A percentile compares a stretch with the other conserved stretches of the same genome.
Evolutionary conservation across 1,140 invertebrate species (phyloP).

Genomic region (Euwallacea fornicatus): DNA sequence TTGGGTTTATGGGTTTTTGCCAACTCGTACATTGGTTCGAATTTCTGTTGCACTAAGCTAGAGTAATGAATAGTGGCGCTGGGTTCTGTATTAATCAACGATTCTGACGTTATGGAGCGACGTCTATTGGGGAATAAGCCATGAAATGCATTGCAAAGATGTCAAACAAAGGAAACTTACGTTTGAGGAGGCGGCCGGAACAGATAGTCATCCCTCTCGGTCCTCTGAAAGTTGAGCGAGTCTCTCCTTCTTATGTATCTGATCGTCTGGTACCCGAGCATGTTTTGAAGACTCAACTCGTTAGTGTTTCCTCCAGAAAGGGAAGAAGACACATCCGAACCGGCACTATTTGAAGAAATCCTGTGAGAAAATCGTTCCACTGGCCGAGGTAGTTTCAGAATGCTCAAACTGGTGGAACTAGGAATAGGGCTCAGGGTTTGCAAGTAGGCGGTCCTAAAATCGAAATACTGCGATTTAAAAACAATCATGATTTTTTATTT

Average conservation of each 20-base stretch:
- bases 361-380: conserved; percentile 54
- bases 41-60: conserved; percentile 16
- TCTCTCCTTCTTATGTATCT: conserved; percentile 59
- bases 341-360: conserved; percentile 58
- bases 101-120: conserved; percentile 16
- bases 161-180: conserved; percentile 24
- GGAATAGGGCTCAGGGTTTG: conserved; percentile 81
- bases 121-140: conserved; percentile 6
- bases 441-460: conserved; percentile 61
- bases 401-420: conserved; percentile 68
- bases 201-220: conserved; percentile 35
- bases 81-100: conserved; percentile 15
- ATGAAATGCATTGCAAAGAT: not conserved
- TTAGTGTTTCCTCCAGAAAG: conserved; percentile 55
- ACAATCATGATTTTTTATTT: not conserved
- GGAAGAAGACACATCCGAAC: conserved; percentile 48
- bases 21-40: conserved; percentile 30
- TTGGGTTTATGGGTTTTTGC: conserved; percentile 31
- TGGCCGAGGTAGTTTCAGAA: conserved; percentile 47
- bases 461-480: conserved; percentile 7
- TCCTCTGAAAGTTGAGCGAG: conserved; percentile 32
- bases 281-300: conserved; percentile 70
- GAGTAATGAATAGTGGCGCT: conserved; percentile 26
- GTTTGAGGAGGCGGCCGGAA: conserved; percentile 34
- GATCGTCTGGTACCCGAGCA: conserved; percentile 80